A percentile compares a stretch with the other conserved stretches of the same genome.
Conservation (phyloP, 2,888 invertebrate species). For the Molanna angustata region DNA sequence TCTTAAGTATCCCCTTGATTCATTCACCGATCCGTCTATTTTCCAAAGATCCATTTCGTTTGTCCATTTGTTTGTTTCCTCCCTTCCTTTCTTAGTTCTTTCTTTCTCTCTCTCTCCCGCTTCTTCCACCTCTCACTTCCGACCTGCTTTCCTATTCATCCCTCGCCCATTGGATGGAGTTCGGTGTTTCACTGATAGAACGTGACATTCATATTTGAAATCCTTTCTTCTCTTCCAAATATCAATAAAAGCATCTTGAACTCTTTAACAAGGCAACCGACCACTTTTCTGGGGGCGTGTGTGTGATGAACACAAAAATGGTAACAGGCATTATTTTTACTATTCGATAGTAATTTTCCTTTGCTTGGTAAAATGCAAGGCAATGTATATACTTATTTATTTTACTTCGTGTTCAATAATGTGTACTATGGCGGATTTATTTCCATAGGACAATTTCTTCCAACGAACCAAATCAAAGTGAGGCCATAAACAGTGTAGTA, state of each 20-base stretch:
- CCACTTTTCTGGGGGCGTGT: too few species aligned
- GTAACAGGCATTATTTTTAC: too few species aligned
- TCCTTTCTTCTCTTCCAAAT: not conserved
- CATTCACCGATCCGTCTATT: not conserved
- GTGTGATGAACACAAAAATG: too few species aligned
- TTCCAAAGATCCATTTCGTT: not conserved
- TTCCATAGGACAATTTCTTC: too few species aligned
- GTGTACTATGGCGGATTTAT: too few species aligned
- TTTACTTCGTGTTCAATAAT: too few species aligned
- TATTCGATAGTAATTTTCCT: too few species aligned
- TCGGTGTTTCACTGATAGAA: slow-evolving; percentile 16
- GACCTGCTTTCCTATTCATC: slow-evolving; percentile 23
- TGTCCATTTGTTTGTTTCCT: not conserved
- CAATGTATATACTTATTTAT: too few species aligned
- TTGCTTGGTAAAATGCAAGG: too few species aligned
- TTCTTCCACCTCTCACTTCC: not conserved
- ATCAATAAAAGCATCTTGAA: not conserved
- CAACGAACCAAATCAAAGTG: too few species aligned
- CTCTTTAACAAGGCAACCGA: not conserved
- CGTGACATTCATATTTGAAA: slow-evolving; percentile 27
- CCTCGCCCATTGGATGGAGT: slow-evolving; percentile 16
- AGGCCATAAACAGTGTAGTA: too few species aligned
- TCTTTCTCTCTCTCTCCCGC: not conserved
- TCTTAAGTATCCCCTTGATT: not conserved
- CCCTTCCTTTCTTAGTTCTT: not conserved